Evolutionary conservation across 2,113 vertebrate genomes (phyloP), one percentile per base, ranked within the genome.

Genomic region (Anoura caudifer): DNA sequence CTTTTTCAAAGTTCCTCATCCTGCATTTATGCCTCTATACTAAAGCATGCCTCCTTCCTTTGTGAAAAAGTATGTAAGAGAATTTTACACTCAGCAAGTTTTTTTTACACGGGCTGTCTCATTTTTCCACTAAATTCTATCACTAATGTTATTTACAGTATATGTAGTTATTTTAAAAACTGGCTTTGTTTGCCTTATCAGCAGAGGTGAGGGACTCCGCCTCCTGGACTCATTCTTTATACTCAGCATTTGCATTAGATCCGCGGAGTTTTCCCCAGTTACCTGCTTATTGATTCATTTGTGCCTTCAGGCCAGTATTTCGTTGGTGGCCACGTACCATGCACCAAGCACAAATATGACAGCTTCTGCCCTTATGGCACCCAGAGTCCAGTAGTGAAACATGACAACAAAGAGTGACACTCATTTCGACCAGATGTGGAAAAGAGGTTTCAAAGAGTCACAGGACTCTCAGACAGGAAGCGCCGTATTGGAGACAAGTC

Each of bases 71-170:
- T 56, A 77, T 94, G 76, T 63, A 96, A 97, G 96, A 70, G 8
- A 72, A 85, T 85, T 38, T 97, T 96, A 82, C 38, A 38, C 41
- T 97, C 56, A 95, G 59, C 89, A 96, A 17, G 94, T 43, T 94
- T 81, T 81, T 92, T 90, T 54, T 22, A 67, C 47, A 79, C 15
- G 41, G 15, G 41, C 43, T 65, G 52, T 65, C 87, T 70, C 47
- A 38, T 82, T 93, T 79, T 56, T 73, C n/a, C 38, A 61, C 61
- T 77, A 17, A 87, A 91, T 80, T 87, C 77, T 91, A 56, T 89
- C 69, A 80, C 75, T 47, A 72, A 76, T 47, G 41, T 83, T 91
- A 70, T 96, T 91, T 88, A 94, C 45, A 56, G 61, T 77, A 61
- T 36, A 83, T 85, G 61, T 33, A 80, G 31, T 86, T 81, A 80